Percentiles rank a stretch among this genome's conserved stretches.
phyloP scores from a whole-genome alignment of 2,113 vertebrate species.

The Columbina picui region DNA sequence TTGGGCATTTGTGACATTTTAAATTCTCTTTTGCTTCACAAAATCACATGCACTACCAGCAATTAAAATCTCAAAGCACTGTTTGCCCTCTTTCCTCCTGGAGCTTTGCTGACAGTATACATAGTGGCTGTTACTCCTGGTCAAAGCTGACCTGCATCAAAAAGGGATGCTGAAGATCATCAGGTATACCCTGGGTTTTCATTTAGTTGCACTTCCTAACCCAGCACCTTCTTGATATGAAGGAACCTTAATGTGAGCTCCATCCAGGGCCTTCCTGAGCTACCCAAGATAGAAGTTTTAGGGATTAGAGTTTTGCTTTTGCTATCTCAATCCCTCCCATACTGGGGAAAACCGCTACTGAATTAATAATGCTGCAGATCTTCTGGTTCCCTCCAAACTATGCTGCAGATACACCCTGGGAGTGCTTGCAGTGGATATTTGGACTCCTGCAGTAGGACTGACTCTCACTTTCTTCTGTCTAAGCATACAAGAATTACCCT shows the following conservation, averaged over 20 bases:
- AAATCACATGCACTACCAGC: rapidly evolving
- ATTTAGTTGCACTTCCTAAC: background rate
- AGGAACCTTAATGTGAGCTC: background rate
- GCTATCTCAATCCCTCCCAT: rapidly evolving
- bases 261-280: background rate
- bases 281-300: background rate
- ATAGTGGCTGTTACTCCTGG: background rate
- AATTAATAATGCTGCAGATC: background rate
- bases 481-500: background rate
- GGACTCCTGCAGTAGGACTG: background rate
- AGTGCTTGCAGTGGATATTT: background rate
- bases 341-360: background rate
- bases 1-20: background rate
- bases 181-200: background rate
- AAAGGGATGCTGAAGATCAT: background rate
- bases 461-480: background rate
- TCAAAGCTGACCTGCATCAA: background rate
- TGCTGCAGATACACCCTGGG: background rate
- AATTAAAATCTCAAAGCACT: background rate
- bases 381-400: background rate
- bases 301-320: background rate
- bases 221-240: background rate
- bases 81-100: background rate
- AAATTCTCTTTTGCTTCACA: background rate
- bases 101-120: background rate